phyloP scores from a whole-genome alignment of 2,797 vertebrate species.

The Ptychobarbus kaznakovi region DNA sequence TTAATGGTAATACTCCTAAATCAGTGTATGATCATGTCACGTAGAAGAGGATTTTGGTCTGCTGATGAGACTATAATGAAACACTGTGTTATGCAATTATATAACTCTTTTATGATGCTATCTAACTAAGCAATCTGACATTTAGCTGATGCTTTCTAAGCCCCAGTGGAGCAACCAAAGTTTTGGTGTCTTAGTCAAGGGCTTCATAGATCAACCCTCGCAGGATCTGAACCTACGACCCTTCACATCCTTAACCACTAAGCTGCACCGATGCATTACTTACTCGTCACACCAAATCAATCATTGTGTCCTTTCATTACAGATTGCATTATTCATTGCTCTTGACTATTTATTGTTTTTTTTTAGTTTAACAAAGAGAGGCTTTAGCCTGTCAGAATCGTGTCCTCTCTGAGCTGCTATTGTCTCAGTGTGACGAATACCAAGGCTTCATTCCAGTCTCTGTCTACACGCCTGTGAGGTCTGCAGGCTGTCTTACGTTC shows the following conservation, averaged over 20 bases:
- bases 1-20: slow-evolving; percentile 36
- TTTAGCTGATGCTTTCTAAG: slow-evolving; percentile 17
- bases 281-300: slow-evolving; percentile 10
- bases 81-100: neutral
- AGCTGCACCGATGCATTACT: neutral
- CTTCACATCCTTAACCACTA: neutral
- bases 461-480: neutral
- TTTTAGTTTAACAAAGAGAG: slow-evolving; percentile 27
- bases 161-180: neutral
- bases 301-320: neutral
- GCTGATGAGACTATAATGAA: slow-evolving; percentile 26
- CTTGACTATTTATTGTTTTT: slow-evolving; percentile 21
- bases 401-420: slow-evolving; percentile 33
- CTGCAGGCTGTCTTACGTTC: neutral
- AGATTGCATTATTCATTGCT: neutral
- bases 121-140: slow-evolving; percentile 12
- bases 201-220: neutral
- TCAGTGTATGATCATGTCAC: slow-evolving; percentile 32
- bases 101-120: neutral
- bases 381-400: slow-evolving; percentile 27
- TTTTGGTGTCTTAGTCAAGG: neutral
- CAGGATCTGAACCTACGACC: slow-evolving; percentile 5
- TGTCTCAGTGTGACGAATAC: slow-evolving; percentile 26
- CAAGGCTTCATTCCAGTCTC: slow-evolving; percentile 5
- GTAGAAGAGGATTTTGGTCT: slow-evolving; percentile 22